Conservation (phyloP, 1,140 invertebrate species). For the Pectinophora gossypiella region DNA sequence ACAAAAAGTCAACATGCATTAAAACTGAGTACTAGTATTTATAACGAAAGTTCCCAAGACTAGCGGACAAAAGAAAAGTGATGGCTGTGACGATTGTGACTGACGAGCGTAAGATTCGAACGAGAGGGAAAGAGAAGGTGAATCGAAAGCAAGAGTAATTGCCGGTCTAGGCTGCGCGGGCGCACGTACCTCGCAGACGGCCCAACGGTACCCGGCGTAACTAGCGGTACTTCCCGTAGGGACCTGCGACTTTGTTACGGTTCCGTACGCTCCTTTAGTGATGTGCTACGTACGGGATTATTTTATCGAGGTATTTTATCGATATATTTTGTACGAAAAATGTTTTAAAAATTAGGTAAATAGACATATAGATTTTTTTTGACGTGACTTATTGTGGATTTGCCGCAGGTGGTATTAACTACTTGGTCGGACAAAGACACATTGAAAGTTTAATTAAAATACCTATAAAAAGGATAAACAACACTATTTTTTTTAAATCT, state of each 20-base stretch:
- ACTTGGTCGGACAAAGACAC: no score
- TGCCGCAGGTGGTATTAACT: no score
- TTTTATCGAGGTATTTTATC: no score
- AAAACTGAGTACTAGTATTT: not conserved
- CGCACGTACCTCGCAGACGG: conserved; percentile 25
- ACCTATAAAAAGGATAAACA: no score
- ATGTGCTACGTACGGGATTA: no score
- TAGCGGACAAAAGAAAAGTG: not conserved
- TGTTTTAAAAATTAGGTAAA: no score
- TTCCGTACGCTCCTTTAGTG: no score
- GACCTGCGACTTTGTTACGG: not conserved
- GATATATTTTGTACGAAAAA: no score
- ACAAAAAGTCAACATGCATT: not conserved
- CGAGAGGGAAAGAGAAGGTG: conserved; percentile 1
- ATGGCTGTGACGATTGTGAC: not conserved
- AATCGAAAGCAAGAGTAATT: conserved; percentile 65
- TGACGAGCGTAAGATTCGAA: not conserved
- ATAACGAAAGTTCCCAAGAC: conserved; percentile 1
- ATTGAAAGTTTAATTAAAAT: no score
- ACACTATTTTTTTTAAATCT: no score
- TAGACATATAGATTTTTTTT: no score
- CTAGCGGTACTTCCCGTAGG: conserved; percentile 33
- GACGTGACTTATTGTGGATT: no score
- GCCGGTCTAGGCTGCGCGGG: conserved; percentile 43
- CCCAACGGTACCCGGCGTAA: conserved; percentile 54